Base-by-base conservation (phyloP, 1,140 invertebrate species). In the Cepaea nemoralis region DNA sequence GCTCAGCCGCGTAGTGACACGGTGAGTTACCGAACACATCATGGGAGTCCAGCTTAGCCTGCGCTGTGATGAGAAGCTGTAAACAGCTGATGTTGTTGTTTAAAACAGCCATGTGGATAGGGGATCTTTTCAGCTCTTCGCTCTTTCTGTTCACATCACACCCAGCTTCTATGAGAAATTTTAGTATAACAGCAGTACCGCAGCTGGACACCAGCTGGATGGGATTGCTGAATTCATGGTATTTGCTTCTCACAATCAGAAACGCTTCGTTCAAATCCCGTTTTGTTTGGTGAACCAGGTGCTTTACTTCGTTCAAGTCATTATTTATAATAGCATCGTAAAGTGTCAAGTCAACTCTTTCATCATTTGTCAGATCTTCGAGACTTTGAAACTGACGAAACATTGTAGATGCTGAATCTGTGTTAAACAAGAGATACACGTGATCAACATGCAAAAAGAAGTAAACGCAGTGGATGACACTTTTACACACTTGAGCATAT, bases 21-120 rank as follows among this genome's bases (percentile, higher is more conserved):
- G 89, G 88, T 16, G 90, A 87, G 82, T 90, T 90, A 59, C 90
- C 89, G 73, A 90, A 90, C 22, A 89, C 89, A 83, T 91, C 90
- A 73, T 87, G 86, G 16, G 86, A 83, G 81, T 91, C 88, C 10
- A 90, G 82, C 77, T 90, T 87, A 37, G 88, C 90, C n/a, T 87
- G 86, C 39, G 88, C 89, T 16, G 86, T 83, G 35, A 91, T 86
- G 16, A 91, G 85, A 50, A 90, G 82, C 42, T 89, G 82, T 85
- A 91, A 85, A 77, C 89, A 91, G 35, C 86, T 87, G 85, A 90
- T 88, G 79, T 90, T 88, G 83, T 89, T 89, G 40, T 85, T 82
- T 37, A 90, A 83, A 10, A 90, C 90, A 27, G 90, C 87, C 77
- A 90, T 90, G 85, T 91, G 90, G 66, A 91, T 80, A 0, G 90